A percentile compares a stretch with the other conserved stretches of the same genome.
phyloP scores from a whole-genome alignment of 2,797 vertebrate genomes.

The Acanthornis magna region DNA sequence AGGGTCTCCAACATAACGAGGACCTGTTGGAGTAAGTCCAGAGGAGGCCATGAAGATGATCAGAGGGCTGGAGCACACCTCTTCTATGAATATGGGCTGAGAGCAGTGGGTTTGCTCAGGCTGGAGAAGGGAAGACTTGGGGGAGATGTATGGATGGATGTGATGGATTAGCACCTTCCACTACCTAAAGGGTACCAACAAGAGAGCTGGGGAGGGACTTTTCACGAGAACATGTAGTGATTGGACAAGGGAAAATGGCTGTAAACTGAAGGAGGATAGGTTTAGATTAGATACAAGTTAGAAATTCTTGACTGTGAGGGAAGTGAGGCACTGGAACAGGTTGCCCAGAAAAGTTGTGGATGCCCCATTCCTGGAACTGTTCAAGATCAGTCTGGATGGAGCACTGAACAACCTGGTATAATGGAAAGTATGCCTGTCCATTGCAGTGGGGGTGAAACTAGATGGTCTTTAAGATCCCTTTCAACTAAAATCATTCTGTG shows the following conservation, averaged over 20 bases:
- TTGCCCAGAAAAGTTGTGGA: not conserved
- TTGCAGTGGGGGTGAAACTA: not conserved
- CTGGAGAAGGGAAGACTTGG: not conserved
- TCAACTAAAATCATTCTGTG: not conserved
- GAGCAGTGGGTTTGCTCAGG: not conserved
- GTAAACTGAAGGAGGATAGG: not conserved
- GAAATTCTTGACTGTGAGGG: not conserved
- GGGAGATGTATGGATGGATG: no score
- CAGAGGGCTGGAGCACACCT: not conserved
- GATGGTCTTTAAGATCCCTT: not conserved
- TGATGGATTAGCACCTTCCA: not conserved
- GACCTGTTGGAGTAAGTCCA: not conserved
- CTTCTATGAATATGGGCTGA: not conserved
- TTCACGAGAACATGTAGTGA: not conserved
- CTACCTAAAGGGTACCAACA: not conserved
- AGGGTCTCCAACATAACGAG: not conserved
- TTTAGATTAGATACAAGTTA: not conserved
- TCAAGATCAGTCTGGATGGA: not conserved
- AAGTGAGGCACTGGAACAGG: not conserved
- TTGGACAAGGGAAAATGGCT: not conserved
- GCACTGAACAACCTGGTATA: not conserved
- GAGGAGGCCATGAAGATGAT: not conserved
- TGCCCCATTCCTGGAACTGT: not conserved
- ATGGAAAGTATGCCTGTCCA: not conserved
- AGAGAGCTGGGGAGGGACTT: not conserved